Conservation (phyloP, 2,113 vertebrate genomes). For the Gallinago paraguaiae region DNA sequence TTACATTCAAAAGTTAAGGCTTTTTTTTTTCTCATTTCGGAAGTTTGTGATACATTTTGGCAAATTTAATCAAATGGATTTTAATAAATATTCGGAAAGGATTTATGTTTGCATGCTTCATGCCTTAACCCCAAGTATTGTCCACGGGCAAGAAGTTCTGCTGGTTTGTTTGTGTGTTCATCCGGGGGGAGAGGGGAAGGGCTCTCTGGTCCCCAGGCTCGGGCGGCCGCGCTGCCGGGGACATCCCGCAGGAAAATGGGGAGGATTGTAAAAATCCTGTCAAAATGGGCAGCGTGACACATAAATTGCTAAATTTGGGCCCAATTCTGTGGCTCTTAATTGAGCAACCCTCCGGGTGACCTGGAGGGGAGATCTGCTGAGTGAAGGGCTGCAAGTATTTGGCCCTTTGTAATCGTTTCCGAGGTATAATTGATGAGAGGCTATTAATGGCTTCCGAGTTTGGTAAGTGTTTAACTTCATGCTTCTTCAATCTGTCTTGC, state of each 20-base stretch:
- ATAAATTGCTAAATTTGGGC: not conserved
- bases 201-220: not conserved
- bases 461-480: constrained; percentile 15
- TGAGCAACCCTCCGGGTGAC: not conserved
- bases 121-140: not conserved
- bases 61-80: not conserved
- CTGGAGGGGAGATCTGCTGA: not conserved
- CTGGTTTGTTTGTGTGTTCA: not conserved
- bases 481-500: constrained; percentile 1
- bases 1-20: constrained; percentile 21
- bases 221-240: fast-evolving
- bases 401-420: constrained; percentile 20
- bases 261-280: too few relatives aligned
- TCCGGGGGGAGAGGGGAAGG: not conserved
- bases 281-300: not conserved
- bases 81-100: not conserved
- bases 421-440: constrained; percentile 42
- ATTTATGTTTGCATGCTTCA: not conserved
- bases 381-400: not conserved
- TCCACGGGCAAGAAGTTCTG: not conserved
- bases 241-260: not conserved
- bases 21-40: not conserved
- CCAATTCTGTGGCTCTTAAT: not conserved
- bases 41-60: constrained; percentile 25
- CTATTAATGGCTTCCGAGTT: constrained; percentile 25